Evolutionary conservation across 2,113 vertebrate species (phyloP).

Genomic region (Entelurus aequoreus): DNA sequence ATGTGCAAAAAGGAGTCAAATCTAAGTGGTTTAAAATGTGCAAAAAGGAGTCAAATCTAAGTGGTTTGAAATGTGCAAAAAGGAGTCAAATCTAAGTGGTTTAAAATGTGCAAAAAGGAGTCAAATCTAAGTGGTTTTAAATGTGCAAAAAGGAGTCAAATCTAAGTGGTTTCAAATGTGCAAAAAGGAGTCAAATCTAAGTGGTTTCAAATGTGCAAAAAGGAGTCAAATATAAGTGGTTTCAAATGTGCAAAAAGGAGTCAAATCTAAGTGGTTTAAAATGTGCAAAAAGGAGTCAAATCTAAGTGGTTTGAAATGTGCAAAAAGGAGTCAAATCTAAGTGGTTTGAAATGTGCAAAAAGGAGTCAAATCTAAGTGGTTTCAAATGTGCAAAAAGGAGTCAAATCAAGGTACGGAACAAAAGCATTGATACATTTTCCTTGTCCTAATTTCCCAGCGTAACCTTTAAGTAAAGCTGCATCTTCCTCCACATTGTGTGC

Average conservation of each 20-base stretch:
- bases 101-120: neutral
- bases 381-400: neutral
- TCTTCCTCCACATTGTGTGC: slow-evolving; percentile 39
- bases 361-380: no score
- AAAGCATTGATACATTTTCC: slow-evolving; percentile 26
- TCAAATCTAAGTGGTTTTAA: neutral
- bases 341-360: neutral
- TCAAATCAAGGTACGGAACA: neutral
- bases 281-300: neutral
- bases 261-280: neutral
- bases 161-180: no score
- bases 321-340: neutral
- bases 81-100: neutral
- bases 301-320: no score
- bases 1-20: neutral
- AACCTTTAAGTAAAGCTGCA: slow-evolving; percentile 55
- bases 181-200: neutral
- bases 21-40: no score
- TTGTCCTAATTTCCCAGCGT: slow-evolving; percentile 33
- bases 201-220: neutral
- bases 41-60: neutral
- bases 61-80: neutral
- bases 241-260: neutral
- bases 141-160: neutral
- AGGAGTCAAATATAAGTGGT: neutral